Percentiles rank a stretch among this genome's conserved stretches.
These are phyloP conservation scores for Chionodraco myersi DNA, from an alignment of 2,113 vertebrate genomes.

Conservation along the genomic window DNA sequence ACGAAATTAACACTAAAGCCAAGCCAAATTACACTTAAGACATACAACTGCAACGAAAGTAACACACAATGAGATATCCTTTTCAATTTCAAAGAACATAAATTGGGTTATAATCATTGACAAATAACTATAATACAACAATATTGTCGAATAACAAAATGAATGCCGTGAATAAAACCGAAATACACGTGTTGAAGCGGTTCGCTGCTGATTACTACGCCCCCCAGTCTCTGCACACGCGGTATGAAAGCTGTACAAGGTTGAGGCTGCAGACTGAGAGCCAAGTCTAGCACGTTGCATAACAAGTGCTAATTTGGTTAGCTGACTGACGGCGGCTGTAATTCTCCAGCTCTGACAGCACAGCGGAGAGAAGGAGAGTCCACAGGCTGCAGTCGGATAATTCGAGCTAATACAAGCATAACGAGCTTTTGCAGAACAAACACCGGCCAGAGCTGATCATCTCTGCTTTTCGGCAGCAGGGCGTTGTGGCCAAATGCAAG, in stretches of 20 bases:
- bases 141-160: too few species aligned
- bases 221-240: conserved; percentile 7
- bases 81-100: too few species aligned
- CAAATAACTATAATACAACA: too few species aligned
- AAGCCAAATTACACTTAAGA: too few species aligned
- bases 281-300: conserved; percentile 74
- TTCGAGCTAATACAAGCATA: conserved; percentile 67
- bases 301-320: conserved; percentile 81
- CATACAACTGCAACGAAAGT: too few species aligned
- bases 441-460: conserved; percentile 29
- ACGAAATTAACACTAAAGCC: too few species aligned
- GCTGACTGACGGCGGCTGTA: conserved; percentile 65
- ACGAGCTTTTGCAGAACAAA: conserved; percentile 65
- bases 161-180: too few species aligned
- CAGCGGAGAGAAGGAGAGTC: conserved; percentile 43
- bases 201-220: too few species aligned
- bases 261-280: conserved; percentile 46
- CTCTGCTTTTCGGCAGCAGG: conserved; percentile 2
- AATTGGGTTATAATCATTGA: too few species aligned
- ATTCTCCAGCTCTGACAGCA: conserved; percentile 69
- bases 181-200: too few species aligned
- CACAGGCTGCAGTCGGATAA: conserved; percentile 58
- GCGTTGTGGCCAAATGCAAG: neutral
- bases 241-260: conserved; percentile 38
- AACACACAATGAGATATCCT: too few species aligned